phyloP scores from a whole-genome alignment of 2,888 invertebrate genomes.

The Agriopis leucophaearia region DNA sequence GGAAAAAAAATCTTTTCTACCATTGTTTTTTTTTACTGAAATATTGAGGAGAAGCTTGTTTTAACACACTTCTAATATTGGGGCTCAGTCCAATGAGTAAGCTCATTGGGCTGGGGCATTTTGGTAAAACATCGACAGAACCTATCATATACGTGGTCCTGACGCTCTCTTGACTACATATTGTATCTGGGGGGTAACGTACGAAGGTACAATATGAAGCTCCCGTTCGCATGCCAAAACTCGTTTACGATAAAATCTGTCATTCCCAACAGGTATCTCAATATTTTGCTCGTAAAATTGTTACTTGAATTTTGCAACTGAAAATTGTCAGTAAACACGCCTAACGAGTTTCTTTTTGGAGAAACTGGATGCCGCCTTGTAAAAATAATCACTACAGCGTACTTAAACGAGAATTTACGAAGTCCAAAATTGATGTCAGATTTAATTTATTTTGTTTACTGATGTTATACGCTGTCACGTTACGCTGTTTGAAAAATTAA shows the following conservation, averaged over 20 bases:
- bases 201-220: not conserved
- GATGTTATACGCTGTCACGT: too few species aligned
- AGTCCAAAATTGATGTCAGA: slow-evolving; percentile 13
- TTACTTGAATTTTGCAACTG: slow-evolving; percentile 24
- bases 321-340: slow-evolving; percentile 31
- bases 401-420: not conserved
- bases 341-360: slow-evolving; percentile 31
- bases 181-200: not conserved
- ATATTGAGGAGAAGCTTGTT: too few species aligned
- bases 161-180: not conserved
- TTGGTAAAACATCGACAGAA: too few species aligned
- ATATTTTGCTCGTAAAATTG: slow-evolving; percentile 25
- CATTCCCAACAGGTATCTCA: slow-evolving; percentile 24
- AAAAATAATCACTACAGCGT: slow-evolving; percentile 16
- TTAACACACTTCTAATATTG: too few species aligned
- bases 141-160: too few species aligned
- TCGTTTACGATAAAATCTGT: slow-evolving; percentile 34
- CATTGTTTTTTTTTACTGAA: too few species aligned
- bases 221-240: slow-evolving; percentile 14
- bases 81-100: too few species aligned
- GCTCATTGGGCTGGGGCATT: too few species aligned
- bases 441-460: slow-evolving; percentile 8
- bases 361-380: slow-evolving; percentile 8
- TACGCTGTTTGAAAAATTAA: not conserved
- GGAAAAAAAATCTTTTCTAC: too few species aligned